A percentile compares a stretch with the other conserved stretches of the same genome.
Conservation (phyloP, 30 jellyfish, hydroid and myxozoan species). For the Rhopilema esculentum region DNA sequence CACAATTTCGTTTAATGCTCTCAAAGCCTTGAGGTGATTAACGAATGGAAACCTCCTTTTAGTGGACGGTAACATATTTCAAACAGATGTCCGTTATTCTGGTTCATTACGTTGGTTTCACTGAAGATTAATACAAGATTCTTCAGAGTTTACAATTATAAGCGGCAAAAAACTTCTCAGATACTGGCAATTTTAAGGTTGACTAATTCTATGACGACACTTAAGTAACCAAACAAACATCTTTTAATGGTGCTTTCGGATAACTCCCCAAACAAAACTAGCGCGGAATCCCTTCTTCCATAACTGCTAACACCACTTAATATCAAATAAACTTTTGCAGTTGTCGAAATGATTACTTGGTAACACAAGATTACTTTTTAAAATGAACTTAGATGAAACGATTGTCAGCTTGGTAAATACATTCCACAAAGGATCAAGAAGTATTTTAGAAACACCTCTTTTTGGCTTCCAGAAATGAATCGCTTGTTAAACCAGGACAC, state of each 20-base stretch:
- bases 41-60: too few relatives aligned
- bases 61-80: too few relatives aligned
- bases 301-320: neutral
- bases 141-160: too few relatives aligned
- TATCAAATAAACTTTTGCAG: neutral
- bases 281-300: neutral
- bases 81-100: too few relatives aligned
- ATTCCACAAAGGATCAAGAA: neutral
- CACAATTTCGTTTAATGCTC: too few relatives aligned
- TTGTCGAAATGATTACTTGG: neutral
- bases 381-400: neutral
- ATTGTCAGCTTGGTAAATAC: neutral
- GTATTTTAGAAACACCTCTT: neutral
- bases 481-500: neutral
- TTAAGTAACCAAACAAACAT: neutral
- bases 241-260: neutral
- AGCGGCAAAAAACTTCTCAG: too few relatives aligned
- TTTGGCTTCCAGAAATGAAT: neutral
- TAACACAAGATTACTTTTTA: neutral
- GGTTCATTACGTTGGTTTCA: too few relatives aligned
- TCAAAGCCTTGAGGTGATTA: too few relatives aligned
- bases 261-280: neutral
- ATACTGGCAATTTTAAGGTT: too few relatives aligned
- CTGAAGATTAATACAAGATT: too few relatives aligned
- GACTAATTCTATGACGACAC: too few relatives aligned